Conservation (phyloP, 64 coral and sea anemone species). For the Montipora efflorescens region DNA sequence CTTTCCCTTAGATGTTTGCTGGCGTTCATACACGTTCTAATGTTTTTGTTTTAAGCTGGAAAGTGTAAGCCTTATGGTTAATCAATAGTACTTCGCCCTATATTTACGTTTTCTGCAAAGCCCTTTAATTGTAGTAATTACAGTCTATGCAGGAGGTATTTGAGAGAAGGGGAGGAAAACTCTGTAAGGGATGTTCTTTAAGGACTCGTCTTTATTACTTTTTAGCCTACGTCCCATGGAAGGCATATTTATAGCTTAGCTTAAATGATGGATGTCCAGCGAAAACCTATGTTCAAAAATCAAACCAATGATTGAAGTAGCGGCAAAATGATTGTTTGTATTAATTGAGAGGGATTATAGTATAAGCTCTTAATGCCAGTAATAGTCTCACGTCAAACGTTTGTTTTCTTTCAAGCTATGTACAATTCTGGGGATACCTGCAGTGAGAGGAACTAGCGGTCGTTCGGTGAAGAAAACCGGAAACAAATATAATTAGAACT, state of each 20-base stretch:
- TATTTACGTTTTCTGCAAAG: background rate
- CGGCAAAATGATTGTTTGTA: background rate
- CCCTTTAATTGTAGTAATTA: conserved; percentile 18
- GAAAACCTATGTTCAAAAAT: background rate
- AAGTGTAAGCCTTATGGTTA: no score
- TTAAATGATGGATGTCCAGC: background rate
- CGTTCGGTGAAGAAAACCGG: background rate
- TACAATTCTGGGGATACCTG: background rate
- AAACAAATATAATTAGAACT: background rate
- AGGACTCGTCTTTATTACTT: no score
- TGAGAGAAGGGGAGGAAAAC: conserved; percentile 30
- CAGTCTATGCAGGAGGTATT: conserved; percentile 10
- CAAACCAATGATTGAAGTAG: background rate
- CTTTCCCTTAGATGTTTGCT: no score
- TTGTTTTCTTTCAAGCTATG: conserved; percentile 35
- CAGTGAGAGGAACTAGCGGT: background rate
- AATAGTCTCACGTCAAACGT: background rate
- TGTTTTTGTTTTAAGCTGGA: no score
- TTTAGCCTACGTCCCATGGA: background rate
- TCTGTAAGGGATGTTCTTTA: background rate
- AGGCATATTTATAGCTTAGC: background rate
- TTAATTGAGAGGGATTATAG: conserved; percentile 40
- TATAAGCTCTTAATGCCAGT: conserved; percentile 18
- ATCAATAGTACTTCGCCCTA: no score
- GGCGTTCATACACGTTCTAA: no score